These are phyloP conservation scores for Pyrochroa serraticornis DNA, from an alignment of 2,888 invertebrate species.

Conservation along the genomic window DNA sequence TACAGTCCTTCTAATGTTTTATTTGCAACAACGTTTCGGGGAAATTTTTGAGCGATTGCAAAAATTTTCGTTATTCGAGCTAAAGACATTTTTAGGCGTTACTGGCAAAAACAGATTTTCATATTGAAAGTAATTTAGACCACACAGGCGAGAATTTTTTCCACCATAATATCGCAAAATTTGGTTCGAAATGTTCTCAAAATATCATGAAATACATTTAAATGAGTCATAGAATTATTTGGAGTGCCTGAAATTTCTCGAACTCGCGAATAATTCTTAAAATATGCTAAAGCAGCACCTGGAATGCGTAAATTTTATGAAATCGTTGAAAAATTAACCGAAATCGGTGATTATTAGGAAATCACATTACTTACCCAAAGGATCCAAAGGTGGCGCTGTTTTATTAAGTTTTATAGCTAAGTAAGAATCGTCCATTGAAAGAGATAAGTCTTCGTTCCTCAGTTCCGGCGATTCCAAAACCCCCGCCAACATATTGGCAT, in stretches of 20 bases:
- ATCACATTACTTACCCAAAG: slow-evolving; percentile 61
- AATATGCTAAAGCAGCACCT: no score
- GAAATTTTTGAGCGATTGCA: neutral
- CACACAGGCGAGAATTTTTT: no score
- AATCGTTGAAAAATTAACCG: no score
- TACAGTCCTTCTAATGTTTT: neutral
- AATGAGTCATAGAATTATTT: no score
- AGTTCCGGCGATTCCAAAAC: slow-evolving; percentile 71
- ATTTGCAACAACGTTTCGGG: neutral
- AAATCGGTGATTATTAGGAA: no score
- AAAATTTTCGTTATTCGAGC: neutral
- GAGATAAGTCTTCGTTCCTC: slow-evolving; percentile 64
- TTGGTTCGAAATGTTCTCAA: no score
- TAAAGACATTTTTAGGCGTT: neutral
- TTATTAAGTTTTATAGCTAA: slow-evolving; percentile 51
- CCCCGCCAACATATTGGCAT: slow-evolving; percentile 87
- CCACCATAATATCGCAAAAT: no score
- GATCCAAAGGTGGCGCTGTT: slow-evolving; percentile 62
- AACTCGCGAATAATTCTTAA: no score
- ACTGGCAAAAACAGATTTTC: neutral
- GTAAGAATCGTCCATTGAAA: slow-evolving; percentile 57
- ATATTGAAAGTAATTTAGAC: no score
- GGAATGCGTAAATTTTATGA: no score
- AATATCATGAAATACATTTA: no score
- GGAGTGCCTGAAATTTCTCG: no score